Conservation (phyloP, 2,797 vertebrate genomes). For the Chanos chanos region DNA sequence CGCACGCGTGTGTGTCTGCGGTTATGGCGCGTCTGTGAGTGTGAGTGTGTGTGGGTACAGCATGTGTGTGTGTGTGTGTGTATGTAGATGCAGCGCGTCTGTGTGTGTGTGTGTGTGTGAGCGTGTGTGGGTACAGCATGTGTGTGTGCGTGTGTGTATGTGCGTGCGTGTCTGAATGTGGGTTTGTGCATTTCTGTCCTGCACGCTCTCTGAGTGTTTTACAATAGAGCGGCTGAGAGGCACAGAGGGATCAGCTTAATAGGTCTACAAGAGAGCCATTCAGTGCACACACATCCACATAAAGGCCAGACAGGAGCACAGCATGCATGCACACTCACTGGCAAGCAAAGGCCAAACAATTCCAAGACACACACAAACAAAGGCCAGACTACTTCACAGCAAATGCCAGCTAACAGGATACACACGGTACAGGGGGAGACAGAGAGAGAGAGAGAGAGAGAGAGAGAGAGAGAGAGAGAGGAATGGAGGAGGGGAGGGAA, state of each 20-base stretch:
- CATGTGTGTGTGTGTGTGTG: too few relatives aligned
- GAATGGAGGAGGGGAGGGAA: not conserved
- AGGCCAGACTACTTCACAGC: not conserved
- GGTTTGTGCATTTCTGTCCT: not conserved
- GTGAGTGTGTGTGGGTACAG: too few relatives aligned
- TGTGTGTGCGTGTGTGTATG: not conserved
- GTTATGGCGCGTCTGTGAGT: too few relatives aligned
- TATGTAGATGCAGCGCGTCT: too few relatives aligned
- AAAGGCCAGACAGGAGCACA: not conserved
- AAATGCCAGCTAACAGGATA: conserved; percentile 43
- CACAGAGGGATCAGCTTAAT: conserved; percentile 70
- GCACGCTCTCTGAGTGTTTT: conserved; percentile 62
- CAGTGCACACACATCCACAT: conserved; percentile 25
- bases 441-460: conserved; percentile 46
- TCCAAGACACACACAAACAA: conserved; percentile 33
- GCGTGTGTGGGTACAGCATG: too few relatives aligned
- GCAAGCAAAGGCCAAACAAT: not conserved
- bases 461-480: not conserved
- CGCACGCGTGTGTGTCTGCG: too few relatives aligned
- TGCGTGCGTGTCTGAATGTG: not conserved
- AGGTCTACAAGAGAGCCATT: conserved; percentile 69
- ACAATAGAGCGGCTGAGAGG: conserved; percentile 66
- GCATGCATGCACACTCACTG: too few relatives aligned
- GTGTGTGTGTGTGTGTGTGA: not conserved
- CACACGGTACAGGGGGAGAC: too few relatives aligned